Base-by-base conservation (phyloP, 2,888 invertebrate genomes). In the Nymphalis urticae region DNA sequence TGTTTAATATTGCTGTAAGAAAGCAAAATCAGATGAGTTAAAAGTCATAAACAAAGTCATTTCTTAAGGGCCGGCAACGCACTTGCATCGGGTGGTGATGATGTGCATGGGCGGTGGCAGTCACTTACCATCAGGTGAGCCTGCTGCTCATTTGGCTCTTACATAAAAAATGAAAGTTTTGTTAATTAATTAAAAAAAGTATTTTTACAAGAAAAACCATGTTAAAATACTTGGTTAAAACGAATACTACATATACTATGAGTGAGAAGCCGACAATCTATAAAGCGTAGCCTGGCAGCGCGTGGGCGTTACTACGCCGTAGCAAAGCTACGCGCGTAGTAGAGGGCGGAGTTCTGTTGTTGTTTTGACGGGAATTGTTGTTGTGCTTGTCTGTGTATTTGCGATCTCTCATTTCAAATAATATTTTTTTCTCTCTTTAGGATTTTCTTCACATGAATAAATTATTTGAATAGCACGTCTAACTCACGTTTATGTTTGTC, bases 241-340 rank as follows among this genome's bases (percentile, higher is more conserved):
- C 48, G 7, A 47, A 60, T 62, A 50, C 61, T 60, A 66, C 64
- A 48, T 71, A 66, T 50, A 66, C 32, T 32, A 19, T 13, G 42
- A 32, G 51, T 56, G 61, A 42, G 51, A 54, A 63, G 10, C 32
- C 58, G 10, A 47, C n/a, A 42, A 59, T 47, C 54, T 21, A 58
- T 21, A 36, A 61, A n/a, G 13, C 47, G 68, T 56, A 62, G 62
- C 50, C 36, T 9, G 62, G 69, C 76, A 77, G 77, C 78, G 85
- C 83, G 85, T 84, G 82, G 85, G 85, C 79, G 85, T 81, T 80
- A 80, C 75, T 73, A 70, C 74, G 71, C 53, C 72, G 72, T 72
- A 74, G 75, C 66, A 78, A 72, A 58, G 72, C 74, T 76, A 75
- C 75, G 76, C 70, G 65, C 77, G 79, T 78, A 79, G 80, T 79